Evolutionary conservation across 2,888 invertebrate species (phyloP).

Genomic region (Onthophagus sagittarius): DNA sequence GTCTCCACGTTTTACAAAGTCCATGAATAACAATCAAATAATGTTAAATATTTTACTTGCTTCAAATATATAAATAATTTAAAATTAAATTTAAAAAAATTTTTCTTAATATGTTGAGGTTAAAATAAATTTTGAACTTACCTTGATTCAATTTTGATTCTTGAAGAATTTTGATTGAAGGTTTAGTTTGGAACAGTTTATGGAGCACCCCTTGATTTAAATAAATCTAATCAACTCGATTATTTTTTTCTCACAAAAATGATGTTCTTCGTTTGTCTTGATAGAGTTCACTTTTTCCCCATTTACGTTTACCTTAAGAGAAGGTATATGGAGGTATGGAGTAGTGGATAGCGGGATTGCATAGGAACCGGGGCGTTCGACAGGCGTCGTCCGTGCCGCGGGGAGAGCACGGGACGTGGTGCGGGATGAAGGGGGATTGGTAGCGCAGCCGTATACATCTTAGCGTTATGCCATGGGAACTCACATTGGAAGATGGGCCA

Average conservation of each 20-base stretch:
- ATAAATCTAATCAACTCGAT: no score
- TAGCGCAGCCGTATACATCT: slow-evolving; percentile 63
- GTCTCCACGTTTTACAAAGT: neutral
- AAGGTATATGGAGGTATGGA: slow-evolving; percentile 41
- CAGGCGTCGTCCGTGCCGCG: neutral
- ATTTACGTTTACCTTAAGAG: slow-evolving; percentile 41
- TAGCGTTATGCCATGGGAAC: slow-evolving; percentile 58
- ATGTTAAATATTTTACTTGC: neutral
- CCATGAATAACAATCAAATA: neutral
- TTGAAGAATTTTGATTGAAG: no score
- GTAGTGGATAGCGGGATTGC: slow-evolving; percentile 44
- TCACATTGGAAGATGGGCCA: slow-evolving; percentile 65
- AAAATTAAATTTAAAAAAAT: no score
- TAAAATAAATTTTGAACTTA: no score
- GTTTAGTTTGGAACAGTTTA: no score
- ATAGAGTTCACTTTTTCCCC: slow-evolving; percentile 40
- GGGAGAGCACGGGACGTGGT: neutral
- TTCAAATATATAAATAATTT: no score
- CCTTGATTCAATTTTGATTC: no score
- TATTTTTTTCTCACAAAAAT: no score
- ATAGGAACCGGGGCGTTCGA: slow-evolving; percentile 44
- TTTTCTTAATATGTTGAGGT: no score
- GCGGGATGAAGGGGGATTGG: slow-evolving; percentile 36
- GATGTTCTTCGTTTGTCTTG: no score
- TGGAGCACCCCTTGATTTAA: no score